These are phyloP conservation scores for Thymelicus lineola DNA, from an alignment of 2,888 invertebrate genomes.

Conservation along the genomic window DNA sequence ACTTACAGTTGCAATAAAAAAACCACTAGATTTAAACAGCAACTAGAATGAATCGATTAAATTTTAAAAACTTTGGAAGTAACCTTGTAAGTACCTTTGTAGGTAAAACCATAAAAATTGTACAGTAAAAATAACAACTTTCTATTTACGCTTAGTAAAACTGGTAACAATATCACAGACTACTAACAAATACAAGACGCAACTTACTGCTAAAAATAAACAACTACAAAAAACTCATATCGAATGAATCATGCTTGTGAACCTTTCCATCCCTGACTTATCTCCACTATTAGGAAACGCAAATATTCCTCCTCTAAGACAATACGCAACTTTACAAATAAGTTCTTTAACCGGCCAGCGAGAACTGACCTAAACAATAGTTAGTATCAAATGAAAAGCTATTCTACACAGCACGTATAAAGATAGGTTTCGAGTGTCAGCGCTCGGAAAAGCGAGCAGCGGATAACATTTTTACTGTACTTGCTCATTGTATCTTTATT, in stretches of 20 bases:
- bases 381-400: constrained; percentile 43
- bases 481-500: constrained; percentile 78
- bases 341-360: constrained; percentile 62
- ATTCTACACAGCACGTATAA: constrained; percentile 43
- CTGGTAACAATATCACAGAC: constrained; percentile 38
- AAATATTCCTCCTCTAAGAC: constrained; percentile 70
- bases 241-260: constrained; percentile 50
- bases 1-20: no score
- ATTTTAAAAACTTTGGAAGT: no score
- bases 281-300: constrained; percentile 65
- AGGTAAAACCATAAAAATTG: no score
- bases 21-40: no score
- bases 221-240: constrained; percentile 52
- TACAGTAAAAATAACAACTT: neutral
- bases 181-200: constrained; percentile 55
- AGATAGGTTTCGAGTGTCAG: constrained; percentile 41
- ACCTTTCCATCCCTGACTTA: constrained; percentile 67
- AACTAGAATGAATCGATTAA: no score
- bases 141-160: constrained; percentile 7
- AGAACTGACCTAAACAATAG: constrained; percentile 48
- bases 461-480: constrained; percentile 68
- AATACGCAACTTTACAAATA: constrained; percentile 77
- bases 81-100: no score
- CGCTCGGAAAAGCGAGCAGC: constrained; percentile 54
- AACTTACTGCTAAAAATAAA: constrained; percentile 70